Conservation (phyloP, 2,888 invertebrate genomes). For the Drosophila yooni region DNA sequence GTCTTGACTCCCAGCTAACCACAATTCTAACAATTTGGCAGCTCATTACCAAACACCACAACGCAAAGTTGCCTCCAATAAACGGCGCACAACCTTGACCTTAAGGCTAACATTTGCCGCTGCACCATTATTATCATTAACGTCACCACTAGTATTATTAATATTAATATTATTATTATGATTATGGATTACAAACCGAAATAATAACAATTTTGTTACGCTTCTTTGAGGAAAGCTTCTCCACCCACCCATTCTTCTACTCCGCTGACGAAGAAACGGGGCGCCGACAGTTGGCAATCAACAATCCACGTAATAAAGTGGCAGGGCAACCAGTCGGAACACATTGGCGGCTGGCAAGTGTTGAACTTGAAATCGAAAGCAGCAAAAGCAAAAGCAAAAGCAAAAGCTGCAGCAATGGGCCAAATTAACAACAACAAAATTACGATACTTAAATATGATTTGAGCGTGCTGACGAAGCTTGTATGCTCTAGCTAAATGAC, state of each 20-base stretch:
- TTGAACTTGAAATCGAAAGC: constrained; percentile 82
- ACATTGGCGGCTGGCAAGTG: constrained; percentile 63
- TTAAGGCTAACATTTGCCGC: constrained; percentile 52
- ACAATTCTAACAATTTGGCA: constrained; percentile 78
- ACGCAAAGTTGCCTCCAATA: constrained; percentile 64
- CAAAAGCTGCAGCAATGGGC: constrained; percentile 45
- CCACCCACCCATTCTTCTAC: not conserved
- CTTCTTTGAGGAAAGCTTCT: constrained; percentile 76
- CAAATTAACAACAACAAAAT: constrained; percentile 41
- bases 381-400: constrained; percentile 21
- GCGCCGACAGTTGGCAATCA: constrained; percentile 41
- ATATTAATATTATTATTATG: constrained; percentile 58
- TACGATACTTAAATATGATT: constrained; percentile 54
- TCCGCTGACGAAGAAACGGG: constrained; percentile 6
- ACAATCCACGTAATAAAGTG: constrained; percentile 75
- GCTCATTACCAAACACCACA: constrained; percentile 69
- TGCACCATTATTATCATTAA: constrained; percentile 47
- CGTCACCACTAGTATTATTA: constrained; percentile 19
- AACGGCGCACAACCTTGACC: constrained; percentile 78
- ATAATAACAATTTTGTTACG: constrained; percentile 82
- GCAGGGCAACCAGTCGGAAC: constrained; percentile 77
- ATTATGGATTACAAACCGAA: constrained; percentile 69
- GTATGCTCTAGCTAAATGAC: constrained; percentile 24
- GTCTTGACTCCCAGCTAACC: constrained; percentile 56
- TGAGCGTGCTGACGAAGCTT: constrained; percentile 22